Conservation (phyloP, 2,113 vertebrate species). For the Tapirus terrestris region DNA sequence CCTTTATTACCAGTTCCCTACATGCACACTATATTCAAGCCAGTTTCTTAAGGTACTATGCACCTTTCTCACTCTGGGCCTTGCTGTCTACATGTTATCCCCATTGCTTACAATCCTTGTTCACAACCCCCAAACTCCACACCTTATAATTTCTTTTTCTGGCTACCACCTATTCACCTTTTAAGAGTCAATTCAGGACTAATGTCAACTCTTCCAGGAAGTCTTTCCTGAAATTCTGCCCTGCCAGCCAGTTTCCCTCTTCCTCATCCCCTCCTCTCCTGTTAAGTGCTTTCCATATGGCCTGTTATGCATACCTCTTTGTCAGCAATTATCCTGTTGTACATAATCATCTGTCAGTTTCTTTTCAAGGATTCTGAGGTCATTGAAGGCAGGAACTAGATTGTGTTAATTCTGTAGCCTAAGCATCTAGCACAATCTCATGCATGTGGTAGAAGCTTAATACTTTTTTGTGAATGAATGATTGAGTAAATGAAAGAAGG, state of each 20-base stretch:
- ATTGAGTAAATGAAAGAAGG: constrained; percentile 26
- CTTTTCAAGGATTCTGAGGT: neutral
- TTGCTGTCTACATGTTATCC: neutral
- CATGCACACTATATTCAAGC: neutral
- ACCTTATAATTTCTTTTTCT: neutral
- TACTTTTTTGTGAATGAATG: neutral
- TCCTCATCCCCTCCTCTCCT: neutral
- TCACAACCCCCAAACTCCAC: neutral
- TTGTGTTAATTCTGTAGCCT: neutral
- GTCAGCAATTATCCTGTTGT: neutral
- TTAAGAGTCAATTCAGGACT: neutral
- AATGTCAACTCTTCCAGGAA: neutral
- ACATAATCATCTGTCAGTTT: neutral
- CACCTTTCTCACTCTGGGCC: neutral
- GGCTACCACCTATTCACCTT: neutral
- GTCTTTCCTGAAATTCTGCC: neutral
- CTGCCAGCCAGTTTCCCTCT: neutral
- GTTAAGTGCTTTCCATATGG: neutral
- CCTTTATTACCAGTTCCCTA: neutral
- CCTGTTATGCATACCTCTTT: neutral
- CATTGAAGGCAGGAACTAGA: neutral
- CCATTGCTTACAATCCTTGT: neutral
- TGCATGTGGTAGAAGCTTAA: neutral
- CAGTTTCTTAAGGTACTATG: neutral
- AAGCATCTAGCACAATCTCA: neutral